Percentiles rank a stretch among this genome's conserved stretches.
These are phyloP conservation scores for Ariopsis seemanni DNA, from an alignment of 2,113 vertebrate species.

Conservation along the genomic window DNA sequence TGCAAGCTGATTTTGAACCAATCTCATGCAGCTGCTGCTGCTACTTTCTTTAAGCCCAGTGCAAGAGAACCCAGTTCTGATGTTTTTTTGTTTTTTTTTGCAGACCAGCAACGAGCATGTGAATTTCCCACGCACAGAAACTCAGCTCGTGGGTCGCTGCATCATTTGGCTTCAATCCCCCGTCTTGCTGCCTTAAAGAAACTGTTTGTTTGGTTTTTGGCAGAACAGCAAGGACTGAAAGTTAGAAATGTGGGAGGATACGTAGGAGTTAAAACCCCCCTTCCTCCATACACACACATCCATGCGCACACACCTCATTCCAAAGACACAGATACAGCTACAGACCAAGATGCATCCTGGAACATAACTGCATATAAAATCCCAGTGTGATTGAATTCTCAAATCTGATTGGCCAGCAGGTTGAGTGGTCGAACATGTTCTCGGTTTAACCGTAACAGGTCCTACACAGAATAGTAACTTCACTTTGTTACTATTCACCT, in stretches of 20 bases:
- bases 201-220: background rate
- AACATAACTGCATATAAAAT: background rate
- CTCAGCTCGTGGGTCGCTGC: background rate
- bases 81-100: background rate
- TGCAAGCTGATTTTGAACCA: background rate
- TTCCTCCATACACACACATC: background rate
- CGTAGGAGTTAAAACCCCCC: background rate
- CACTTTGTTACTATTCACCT: background rate
- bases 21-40: background rate
- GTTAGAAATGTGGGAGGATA: constrained; percentile 21
- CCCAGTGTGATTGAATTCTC: background rate
- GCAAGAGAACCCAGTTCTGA: background rate
- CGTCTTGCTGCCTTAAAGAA: background rate
- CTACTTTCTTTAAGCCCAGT: background rate
- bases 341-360: background rate
- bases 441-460: background rate
- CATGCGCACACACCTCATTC: background rate
- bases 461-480: background rate
- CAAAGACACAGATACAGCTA: background rate
- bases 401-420: background rate
- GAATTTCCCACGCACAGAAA: background rate
- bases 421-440: background rate
- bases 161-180: background rate
- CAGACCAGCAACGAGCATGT: background rate
- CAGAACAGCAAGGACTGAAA: background rate